phyloP scores from a whole-genome alignment of 2,888 invertebrate genomes.

The Mythimna albipuncta region DNA sequence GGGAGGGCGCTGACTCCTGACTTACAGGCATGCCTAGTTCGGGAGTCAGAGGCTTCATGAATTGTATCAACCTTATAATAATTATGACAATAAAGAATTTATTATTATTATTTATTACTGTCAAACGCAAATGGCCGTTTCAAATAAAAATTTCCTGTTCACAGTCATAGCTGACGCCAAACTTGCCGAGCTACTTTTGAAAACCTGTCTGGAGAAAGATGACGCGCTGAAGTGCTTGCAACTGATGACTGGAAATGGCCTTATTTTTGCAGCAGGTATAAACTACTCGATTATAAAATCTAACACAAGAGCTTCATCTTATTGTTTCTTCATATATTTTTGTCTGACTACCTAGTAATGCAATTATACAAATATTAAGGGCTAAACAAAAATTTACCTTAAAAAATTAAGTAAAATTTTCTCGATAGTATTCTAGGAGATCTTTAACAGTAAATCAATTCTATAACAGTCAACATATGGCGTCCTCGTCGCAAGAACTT shows the following conservation, averaged over 20 bases:
- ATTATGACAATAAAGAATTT: too few relatives aligned
- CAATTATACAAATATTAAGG: too few relatives aligned
- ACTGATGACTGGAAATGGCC: slow-evolving; percentile 65
- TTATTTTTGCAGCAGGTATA: slow-evolving; percentile 71
- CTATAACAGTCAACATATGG: slow-evolving; percentile 57
- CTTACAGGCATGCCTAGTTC: too few relatives aligned
- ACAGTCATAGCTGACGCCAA: slow-evolving; percentile 69
- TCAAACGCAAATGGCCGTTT: too few relatives aligned
- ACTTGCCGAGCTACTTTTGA: slow-evolving; percentile 67
- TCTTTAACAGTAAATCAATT: not conserved
- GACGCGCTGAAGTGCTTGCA: slow-evolving; percentile 60
- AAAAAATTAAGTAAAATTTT: not conserved
- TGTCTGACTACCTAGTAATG: not conserved
- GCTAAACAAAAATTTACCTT: not conserved
- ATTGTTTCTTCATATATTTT: too few relatives aligned
- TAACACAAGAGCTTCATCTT: not conserved
- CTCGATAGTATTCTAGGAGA: not conserved
- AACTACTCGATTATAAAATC: not conserved
- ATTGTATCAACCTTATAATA: too few relatives aligned
- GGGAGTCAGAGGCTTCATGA: too few relatives aligned
- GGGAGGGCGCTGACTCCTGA: too few relatives aligned
- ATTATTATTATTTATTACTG: too few relatives aligned
- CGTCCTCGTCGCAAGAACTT: slow-evolving; percentile 75
- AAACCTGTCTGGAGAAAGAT: slow-evolving; percentile 72
- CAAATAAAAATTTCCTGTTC: slow-evolving; percentile 3